These are phyloP conservation scores for Chionodraco myersi DNA, from an alignment of 2,113 vertebrate species.

Conservation along the genomic window DNA sequence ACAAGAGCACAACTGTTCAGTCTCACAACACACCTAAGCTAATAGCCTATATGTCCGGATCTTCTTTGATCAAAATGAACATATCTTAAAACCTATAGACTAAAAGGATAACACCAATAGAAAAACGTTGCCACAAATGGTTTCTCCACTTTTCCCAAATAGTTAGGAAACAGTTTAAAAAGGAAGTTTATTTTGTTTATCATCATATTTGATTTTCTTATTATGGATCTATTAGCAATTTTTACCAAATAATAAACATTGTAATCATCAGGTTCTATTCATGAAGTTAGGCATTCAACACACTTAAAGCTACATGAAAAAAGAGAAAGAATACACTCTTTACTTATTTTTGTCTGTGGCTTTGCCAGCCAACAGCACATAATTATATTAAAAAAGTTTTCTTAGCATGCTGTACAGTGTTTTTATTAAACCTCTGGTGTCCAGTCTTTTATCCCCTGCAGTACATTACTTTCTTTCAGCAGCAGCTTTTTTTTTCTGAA, in stretches of 20 bases:
- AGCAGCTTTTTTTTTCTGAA: slow-evolving; percentile 1
- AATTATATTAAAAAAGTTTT: neutral
- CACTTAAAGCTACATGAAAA: neutral
- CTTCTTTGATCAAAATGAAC: neutral
- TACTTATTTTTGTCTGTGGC: neutral
- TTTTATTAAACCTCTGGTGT: neutral
- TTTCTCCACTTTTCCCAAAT: neutral
- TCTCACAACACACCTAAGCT: neutral
- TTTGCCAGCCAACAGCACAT: slow-evolving; percentile 4
- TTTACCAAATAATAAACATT: neutral
- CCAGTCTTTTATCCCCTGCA: neutral
- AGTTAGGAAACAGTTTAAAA: neutral
- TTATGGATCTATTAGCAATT: neutral
- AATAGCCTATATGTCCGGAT: neutral
- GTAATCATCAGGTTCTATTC: neutral
- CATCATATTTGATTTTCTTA: neutral
- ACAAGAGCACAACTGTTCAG: slow-evolving; percentile 4
- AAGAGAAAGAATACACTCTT: neutral
- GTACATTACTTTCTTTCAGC: neutral
- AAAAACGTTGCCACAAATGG: neutral
- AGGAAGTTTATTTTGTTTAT: neutral
- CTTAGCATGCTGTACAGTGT: neutral
- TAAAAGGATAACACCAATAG: neutral
- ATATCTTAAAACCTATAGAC: neutral
- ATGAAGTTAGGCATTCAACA: neutral